phyloP scores from a whole-genome alignment of 37 sponge, comb jelly and placozoan species.

The Axinella damicornis region DNA sequence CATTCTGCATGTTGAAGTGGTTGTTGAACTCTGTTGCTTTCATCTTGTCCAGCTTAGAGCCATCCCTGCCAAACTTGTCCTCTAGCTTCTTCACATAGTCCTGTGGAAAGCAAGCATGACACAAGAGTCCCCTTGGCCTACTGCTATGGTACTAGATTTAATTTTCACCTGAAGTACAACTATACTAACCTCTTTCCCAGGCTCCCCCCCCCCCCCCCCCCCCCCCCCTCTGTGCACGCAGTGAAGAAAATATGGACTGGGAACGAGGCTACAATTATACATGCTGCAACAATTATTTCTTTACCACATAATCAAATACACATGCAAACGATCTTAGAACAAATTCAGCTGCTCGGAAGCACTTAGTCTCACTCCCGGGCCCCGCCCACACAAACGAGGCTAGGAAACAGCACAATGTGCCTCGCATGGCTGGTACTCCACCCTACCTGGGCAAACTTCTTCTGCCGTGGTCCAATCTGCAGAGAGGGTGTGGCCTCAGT shows the following conservation, averaged over 20 bases:
- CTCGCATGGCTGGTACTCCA: neutral
- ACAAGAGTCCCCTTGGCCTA: neutral
- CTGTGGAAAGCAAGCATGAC: conserved; percentile 26
- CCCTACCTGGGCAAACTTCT: conserved; percentile 80
- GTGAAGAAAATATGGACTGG: too few relatives aligned
- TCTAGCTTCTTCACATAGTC: conserved; percentile 66
- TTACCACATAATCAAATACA: too few relatives aligned
- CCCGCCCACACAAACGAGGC: neutral
- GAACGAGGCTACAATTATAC: too few relatives aligned
- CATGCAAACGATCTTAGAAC: too few relatives aligned
- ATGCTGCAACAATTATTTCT: too few relatives aligned
- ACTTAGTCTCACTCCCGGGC: too few relatives aligned
- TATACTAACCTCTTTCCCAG: too few relatives aligned
- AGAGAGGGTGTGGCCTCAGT: conserved; percentile 36
- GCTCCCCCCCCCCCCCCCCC: too few relatives aligned
- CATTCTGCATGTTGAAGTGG: neutral
- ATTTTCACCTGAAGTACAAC: neutral
- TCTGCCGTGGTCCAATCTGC: conserved; percentile 51
- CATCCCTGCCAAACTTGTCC: conserved; percentile 88
- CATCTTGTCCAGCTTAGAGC: conserved; percentile 77
- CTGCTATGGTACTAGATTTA: neutral
- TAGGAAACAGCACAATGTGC: neutral
- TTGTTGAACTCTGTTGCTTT: conserved; percentile 21
- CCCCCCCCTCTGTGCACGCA: too few relatives aligned
- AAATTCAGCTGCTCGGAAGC: too few relatives aligned